These are phyloP conservation scores for Hippoglossus hippoglossus DNA, from an alignment of 2,797 vertebrate genomes.

Conservation along the genomic window DNA sequence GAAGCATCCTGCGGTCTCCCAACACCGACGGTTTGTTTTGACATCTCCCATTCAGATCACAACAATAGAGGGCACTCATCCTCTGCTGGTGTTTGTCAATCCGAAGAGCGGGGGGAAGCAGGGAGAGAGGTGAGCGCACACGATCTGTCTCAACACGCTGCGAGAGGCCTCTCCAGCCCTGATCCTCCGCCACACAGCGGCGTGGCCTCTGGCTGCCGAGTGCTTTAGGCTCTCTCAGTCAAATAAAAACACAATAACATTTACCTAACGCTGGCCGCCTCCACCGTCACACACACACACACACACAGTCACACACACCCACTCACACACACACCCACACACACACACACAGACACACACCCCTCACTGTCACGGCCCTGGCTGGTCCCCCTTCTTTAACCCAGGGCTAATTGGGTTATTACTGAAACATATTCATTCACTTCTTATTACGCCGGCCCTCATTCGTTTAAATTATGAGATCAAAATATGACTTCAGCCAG, in stretches of 20 bases:
- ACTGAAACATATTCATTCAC: conserved; percentile 85
- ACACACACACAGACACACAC: not conserved
- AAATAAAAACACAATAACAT: conserved; percentile 65
- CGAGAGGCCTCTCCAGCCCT: conserved; percentile 62
- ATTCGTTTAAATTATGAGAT: conserved; percentile 86
- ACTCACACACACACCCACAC: not conserved
- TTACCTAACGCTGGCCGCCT: conserved; percentile 32
- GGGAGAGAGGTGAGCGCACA: conserved; percentile 91
- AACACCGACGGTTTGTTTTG: conserved; percentile 75
- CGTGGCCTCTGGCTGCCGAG: conserved; percentile 46
- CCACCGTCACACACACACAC: conserved; percentile 1
- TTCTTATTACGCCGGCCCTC: conserved; percentile 80
- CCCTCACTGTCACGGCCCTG: conserved; percentile 56
- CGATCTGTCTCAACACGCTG: conserved; percentile 61
- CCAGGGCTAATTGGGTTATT: conserved; percentile 86
- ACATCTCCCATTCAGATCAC: conserved; percentile 88
- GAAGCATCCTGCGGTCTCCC: conserved; percentile 75
- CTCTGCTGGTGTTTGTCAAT: conserved; percentile 96
- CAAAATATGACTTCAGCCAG: conserved; percentile 87
- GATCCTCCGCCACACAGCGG: conserved; percentile 34
- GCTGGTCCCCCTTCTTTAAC: conserved; percentile 68
- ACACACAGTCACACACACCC: too few species aligned
- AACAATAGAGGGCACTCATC: conserved; percentile 93
- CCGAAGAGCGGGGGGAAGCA: conserved; percentile 97
- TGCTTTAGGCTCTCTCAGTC: conserved; percentile 53